These are phyloP conservation scores for Drosophila neonasuta DNA, from an alignment of 2,888 invertebrate species.

Conservation along the genomic window DNA sequence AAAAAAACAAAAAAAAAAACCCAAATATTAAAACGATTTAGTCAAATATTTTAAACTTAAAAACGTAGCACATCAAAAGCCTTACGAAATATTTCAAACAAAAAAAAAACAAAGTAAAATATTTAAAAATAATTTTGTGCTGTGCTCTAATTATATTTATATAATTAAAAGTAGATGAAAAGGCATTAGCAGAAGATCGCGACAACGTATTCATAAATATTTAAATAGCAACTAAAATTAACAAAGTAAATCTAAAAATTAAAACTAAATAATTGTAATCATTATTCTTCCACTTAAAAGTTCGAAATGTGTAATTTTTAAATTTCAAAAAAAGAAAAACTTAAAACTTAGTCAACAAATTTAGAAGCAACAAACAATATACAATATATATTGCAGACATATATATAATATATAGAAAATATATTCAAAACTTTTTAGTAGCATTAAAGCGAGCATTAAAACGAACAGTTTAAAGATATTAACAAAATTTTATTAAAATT, in stretches of 20 bases:
- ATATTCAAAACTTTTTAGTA: slow-evolving; percentile 55
- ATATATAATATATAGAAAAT: slow-evolving; percentile 27
- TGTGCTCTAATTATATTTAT: slow-evolving; percentile 63
- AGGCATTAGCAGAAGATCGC: background rate
- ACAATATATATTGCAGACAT: slow-evolving; percentile 15
- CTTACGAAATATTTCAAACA: slow-evolving; percentile 61
- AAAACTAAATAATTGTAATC: slow-evolving; percentile 53
- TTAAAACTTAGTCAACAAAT: slow-evolving; percentile 44
- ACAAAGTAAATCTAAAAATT: slow-evolving; percentile 6
- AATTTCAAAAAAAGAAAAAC: slow-evolving; percentile 37
- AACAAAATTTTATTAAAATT: slow-evolving; percentile 53
- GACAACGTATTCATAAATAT: slow-evolving; percentile 22
- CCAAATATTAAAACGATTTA: slow-evolving; percentile 19
- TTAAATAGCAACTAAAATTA: slow-evolving; percentile 30
- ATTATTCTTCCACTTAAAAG: slow-evolving; percentile 73
- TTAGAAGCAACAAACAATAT: slow-evolving; percentile 28
- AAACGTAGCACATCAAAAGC: slow-evolving; percentile 69
- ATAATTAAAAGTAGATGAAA: slow-evolving; percentile 10
- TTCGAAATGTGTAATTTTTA: slow-evolving; percentile 69
- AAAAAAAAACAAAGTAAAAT: slow-evolving; percentile 21
- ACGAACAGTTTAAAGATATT: slow-evolving; percentile 35
- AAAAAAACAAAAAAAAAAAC: slow-evolving; percentile 27
- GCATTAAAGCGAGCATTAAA: slow-evolving; percentile 29
- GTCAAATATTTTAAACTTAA: slow-evolving; percentile 48
- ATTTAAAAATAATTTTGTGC: slow-evolving; percentile 56